Conservation (phyloP, 2,888 invertebrate species). For the Rhagium mordax region DNA sequence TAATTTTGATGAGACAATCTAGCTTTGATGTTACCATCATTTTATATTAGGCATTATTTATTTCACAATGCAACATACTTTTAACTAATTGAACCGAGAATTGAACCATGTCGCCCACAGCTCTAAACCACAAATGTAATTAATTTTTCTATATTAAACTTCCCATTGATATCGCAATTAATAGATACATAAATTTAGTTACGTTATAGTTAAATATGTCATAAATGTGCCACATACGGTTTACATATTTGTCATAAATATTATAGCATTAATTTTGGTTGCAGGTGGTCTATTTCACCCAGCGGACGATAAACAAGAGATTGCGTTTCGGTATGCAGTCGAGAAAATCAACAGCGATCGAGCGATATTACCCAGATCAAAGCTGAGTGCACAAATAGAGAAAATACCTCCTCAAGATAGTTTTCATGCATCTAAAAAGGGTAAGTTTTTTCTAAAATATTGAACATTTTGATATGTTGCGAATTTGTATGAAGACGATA, state of each 20-base stretch:
- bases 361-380: constrained; percentile 87
- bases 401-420: constrained; percentile 93
- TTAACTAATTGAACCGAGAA: no score
- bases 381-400: constrained; percentile 90
- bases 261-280: constrained; percentile 38
- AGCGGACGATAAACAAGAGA: constrained; percentile 89
- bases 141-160: no score
- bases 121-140: no score
- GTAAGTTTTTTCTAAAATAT: constrained; percentile 73
- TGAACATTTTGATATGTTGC: no score
- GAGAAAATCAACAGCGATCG: constrained; percentile 91
- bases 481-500: no score
- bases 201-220: not conserved
- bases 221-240: not conserved
- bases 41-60: no score
- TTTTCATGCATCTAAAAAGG: constrained; percentile 94
- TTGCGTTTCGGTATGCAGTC: constrained; percentile 94
- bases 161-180: not conserved
- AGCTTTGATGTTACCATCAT: no score
- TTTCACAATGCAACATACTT: no score
- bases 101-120: no score
- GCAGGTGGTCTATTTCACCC: constrained; percentile 92
- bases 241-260: constrained; percentile 14
- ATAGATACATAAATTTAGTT: not conserved
- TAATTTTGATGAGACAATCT: no score